Conservation (phyloP, 2,797 vertebrate genomes). For the Uromys caudimaculatus region DNA sequence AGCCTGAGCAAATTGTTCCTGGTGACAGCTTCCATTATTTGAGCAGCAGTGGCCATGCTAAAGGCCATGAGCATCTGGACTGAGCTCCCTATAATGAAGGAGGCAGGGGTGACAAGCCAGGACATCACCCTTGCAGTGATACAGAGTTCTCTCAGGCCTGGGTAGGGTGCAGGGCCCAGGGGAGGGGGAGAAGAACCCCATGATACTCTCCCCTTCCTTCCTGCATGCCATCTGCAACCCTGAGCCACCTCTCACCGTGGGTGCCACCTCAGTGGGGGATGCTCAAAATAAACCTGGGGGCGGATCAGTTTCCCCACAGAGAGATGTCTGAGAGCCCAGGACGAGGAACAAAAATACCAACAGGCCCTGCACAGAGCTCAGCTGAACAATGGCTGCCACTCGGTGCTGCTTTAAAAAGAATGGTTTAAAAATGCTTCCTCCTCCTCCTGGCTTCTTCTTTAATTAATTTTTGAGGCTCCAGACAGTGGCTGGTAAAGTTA, state of each 20-base stretch:
- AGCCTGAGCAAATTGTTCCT: not conserved
- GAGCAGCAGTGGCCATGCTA: not conserved
- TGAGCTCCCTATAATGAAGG: not conserved
- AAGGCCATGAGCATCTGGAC: not conserved
- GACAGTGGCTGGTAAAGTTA: constrained; percentile 4
- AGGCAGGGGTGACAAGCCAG: not conserved
- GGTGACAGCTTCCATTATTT: fast-evolving
- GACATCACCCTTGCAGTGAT: not conserved
- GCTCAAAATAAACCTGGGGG: constrained; percentile 77
- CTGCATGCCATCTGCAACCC: not conserved
- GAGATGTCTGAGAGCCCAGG: constrained; percentile 6
- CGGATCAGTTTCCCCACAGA: not conserved
- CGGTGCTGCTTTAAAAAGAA: constrained; percentile 55
- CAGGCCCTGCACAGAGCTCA: not conserved
- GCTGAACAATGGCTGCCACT: constrained; percentile 63
- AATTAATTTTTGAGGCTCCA: constrained; percentile 67
- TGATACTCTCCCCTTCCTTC: not conserved
- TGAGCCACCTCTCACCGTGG: constrained; percentile 7
- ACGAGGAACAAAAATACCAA: constrained; percentile 31
- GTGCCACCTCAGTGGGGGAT: constrained; percentile 34
- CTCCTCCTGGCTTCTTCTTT: constrained; percentile 43
- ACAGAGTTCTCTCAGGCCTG: not conserved
- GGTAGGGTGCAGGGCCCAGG: not conserved
- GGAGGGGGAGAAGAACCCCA: too few relatives aligned
- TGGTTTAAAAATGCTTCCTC: constrained; percentile 38